A percentile compares a stretch with the other conserved stretches of the same genome.
Evolutionary conservation across 2,888 invertebrate genomes (phyloP).

Genomic region (Chaetoderma sp.): DNA sequence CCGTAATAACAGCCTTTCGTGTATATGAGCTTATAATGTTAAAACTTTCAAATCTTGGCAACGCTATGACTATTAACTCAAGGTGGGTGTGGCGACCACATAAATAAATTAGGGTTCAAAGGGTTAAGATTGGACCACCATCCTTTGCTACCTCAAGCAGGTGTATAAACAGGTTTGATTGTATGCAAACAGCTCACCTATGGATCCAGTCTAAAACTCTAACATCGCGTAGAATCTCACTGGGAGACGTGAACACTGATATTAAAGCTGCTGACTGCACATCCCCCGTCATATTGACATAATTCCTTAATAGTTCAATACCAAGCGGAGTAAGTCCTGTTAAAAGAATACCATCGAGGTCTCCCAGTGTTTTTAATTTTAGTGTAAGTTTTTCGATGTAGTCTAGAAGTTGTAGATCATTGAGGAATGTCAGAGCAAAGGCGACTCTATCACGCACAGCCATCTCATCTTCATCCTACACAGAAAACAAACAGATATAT

Average conservation of each 20-base stretch:
- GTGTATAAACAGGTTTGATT: too few species aligned
- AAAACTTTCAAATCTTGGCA: too few species aligned
- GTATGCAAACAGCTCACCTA: too few species aligned
- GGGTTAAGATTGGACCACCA: too few species aligned
- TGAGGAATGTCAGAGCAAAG: slow-evolving; percentile 68
- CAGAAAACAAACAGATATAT: slow-evolving; percentile 32
- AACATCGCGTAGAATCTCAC: slow-evolving; percentile 76
- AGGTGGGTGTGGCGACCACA: too few species aligned
- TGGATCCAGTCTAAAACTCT: slow-evolving; percentile 71
- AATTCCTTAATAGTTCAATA: slow-evolving; percentile 84
- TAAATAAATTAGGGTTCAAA: too few species aligned
- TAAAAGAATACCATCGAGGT: slow-evolving; percentile 85
- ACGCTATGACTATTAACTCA: too few species aligned
- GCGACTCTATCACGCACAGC: slow-evolving; percentile 75
- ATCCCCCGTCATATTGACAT: slow-evolving; percentile 88
- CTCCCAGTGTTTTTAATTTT: slow-evolving; percentile 81
- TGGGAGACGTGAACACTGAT: slow-evolving; percentile 81
- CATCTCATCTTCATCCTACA: slow-evolving; percentile 85
- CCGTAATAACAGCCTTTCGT: too few species aligned
- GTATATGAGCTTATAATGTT: too few species aligned
- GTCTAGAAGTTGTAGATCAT: slow-evolving; percentile 81
- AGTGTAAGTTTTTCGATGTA: slow-evolving; percentile 81
- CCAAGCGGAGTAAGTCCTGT: slow-evolving; percentile 72
- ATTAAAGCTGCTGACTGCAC: slow-evolving; percentile 83
- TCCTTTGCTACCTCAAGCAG: too few species aligned